Evolutionary conservation across 1,140 invertebrate species (phyloP), one percentile per base, ranked within the genome.

Genomic region (Leptopilina boulardi): DNA sequence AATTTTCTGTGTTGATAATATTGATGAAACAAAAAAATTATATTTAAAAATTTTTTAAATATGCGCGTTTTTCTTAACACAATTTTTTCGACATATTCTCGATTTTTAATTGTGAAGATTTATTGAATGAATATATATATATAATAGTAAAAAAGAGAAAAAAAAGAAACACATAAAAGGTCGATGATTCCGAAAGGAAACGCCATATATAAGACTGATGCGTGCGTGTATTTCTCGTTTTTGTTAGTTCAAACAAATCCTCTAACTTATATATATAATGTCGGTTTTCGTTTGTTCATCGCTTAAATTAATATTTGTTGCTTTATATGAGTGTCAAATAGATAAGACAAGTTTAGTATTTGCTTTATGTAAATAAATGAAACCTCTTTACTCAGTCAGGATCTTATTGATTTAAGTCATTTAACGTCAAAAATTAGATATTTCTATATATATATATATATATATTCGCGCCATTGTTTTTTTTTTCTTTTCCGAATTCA

Each of bases 281-380:
- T 66, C 59, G 59, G 59, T 34, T 66, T 66, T 66, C 59, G 59
- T 66, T 66, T 66, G 59, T 34, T 30, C 59, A 15, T 66, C 26
- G 59, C 26, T 38, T 66, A n/a, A 34, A 23, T 66, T 66, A 66
- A 66, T 66, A 66, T 66, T 66, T 34, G 59, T 66, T 66, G 59
- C 11, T 66, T 66, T 66, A 66, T 23, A 66, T 23, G 59, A 66
- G 59, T 66, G 59, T 66, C 59, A 66, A 66, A 34, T 66, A 30
- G 59, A 66, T 66, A 66, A 66, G 59, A 30, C 59, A 66, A 66
- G 59, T 66, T 66, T 66, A 66, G 59, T 66, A 66, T 66, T 66
- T 34, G 21, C 26, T 18, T 51, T 18, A n/a, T 66, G 23, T 23
- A 66, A 66, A 66, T 30, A 26, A 26, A 66, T 23, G 23, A 51